Percentiles rank a stretch among this genome's conserved stretches.
These are phyloP conservation scores for Stichopus horrens DNA, from an alignment of 53 echinoderm and acorn worm genomes.

Conservation along the genomic window DNA sequence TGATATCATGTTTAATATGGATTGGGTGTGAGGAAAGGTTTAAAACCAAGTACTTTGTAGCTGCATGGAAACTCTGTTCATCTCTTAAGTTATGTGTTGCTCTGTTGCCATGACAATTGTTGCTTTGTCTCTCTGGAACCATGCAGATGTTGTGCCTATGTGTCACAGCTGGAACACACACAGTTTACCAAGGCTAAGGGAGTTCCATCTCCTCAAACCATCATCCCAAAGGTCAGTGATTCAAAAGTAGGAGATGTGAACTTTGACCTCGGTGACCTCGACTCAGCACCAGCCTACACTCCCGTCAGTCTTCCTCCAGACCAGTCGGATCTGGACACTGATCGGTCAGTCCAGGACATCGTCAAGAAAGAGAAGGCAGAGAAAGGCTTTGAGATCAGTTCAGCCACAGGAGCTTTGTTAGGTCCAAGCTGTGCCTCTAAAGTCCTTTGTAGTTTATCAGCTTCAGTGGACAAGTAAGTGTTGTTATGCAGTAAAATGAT, in stretches of 20 bases:
- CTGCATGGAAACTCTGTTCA: background rate
- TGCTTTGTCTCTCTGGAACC: background rate
- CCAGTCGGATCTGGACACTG: conserved; percentile 19
- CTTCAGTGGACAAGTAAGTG: conserved; percentile 92
- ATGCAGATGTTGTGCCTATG: conserved; percentile 95
- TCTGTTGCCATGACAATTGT: background rate
- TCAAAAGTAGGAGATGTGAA: conserved; percentile 41
- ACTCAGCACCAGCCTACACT: conserved; percentile 51
- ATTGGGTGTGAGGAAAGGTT: too few relatives aligned
- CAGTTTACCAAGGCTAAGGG: conserved; percentile 87
- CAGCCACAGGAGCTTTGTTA: conserved; percentile 87
- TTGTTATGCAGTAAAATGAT: background rate
- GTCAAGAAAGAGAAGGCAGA: conserved; percentile 85
- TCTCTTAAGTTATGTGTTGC: background rate
- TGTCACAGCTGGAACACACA: conserved; percentile 96
- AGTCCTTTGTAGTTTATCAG: conserved; percentile 87
- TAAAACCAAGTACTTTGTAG: background rate
- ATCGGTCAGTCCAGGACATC: conserved; percentile 71
- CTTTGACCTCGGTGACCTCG: conserved; percentile 73
- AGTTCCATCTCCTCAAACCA: conserved; percentile 55
- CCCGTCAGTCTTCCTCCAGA: conserved; percentile 43
- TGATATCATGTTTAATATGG: too few relatives aligned
- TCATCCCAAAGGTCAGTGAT: conserved; percentile 72
- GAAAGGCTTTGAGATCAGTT: conserved; percentile 91
- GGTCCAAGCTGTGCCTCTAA: conserved; percentile 84